Evolutionary conservation across 2,888 invertebrate species (phyloP), one percentile per base, ranked within the genome.

Genomic region (Aromia moschata): DNA sequence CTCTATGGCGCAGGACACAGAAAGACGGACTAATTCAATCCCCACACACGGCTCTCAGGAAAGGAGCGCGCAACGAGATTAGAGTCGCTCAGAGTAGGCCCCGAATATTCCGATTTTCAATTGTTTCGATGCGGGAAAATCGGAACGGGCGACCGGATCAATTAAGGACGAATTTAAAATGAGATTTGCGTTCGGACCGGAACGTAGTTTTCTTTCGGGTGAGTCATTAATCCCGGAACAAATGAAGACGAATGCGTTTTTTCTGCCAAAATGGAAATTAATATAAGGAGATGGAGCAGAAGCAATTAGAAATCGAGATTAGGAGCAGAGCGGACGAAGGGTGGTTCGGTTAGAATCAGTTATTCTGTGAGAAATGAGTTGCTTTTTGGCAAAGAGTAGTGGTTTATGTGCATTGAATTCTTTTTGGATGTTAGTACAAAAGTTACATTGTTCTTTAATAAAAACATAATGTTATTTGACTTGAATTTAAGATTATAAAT

Each of bases 121-220:
- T 52, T 52, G 52, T 52, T 41, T 30, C 52, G 52, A 12, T 16
- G 44, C 12, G 15, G 44, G 44, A 44, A n/a, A n/a, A 14, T 30
- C 15, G 15, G 16, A 31, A 45, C 16, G 52, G 46, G 16, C 46
- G 46, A 30, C 17, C 52, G 14, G 52, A 52, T 52, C 40, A 52
- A 52, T 52, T 52, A 52, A 12, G 52, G 41, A 17, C 17, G 40
- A 41, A 52, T 52, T 52, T 52, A 30, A 52, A 52, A 52, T 41
- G 41, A 25, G n/a, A 33, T 33, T 33, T 33, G 33, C 33, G 33
- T 10, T 33, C n/a, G 33, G n/a, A 10, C 10, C n/a, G n/a, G 33
- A 2, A 5, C 33, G 33, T 10, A 33, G 33, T 33, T 33, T 7
- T 11, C n/a, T 7, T 11, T 33, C n/a, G 10, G 10, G n/a, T 33